Conservation (phyloP, 2,113 vertebrate genomes). For the Odontesthes bonariensis region DNA sequence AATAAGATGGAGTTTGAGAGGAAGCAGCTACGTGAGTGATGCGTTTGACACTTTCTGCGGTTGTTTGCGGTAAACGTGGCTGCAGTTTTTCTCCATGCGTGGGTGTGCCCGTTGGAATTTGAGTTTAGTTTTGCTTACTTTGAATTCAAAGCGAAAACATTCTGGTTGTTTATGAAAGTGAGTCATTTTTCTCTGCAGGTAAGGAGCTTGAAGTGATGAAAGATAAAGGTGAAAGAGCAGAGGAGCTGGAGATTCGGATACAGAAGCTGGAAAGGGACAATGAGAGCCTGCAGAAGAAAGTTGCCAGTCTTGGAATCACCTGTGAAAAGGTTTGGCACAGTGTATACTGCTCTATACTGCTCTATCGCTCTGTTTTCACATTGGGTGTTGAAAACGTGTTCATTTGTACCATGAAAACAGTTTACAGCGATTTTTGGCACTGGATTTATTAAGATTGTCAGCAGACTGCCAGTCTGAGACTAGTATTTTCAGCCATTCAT, state of each 20-base stretch:
- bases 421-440: neutral
- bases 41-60: neutral
- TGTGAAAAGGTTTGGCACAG: slow-evolving; percentile 87
- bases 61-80: neutral
- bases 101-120: neutral
- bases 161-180: slow-evolving; percentile 1
- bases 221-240: slow-evolving; percentile 92
- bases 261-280: slow-evolving; percentile 92
- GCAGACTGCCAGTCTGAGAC: no score
- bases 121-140: neutral
- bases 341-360: neutral
- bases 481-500: neutral
- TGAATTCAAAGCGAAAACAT: neutral
- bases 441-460: neutral
- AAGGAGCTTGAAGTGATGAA: slow-evolving; percentile 93
- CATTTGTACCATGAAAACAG: neutral
- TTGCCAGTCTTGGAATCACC: slow-evolving; percentile 91
- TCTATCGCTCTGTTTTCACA: neutral
- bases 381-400: neutral
- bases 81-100: neutral
- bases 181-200: slow-evolving; percentile 49
- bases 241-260: slow-evolving; percentile 91
- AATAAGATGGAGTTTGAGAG: slow-evolving; percentile 96
- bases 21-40: slow-evolving; percentile 86
- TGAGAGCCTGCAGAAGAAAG: slow-evolving; percentile 92